These are phyloP conservation scores for Lasioglossum villosulum DNA, from an alignment of 2,888 invertebrate species.

Conservation along the genomic window DNA sequence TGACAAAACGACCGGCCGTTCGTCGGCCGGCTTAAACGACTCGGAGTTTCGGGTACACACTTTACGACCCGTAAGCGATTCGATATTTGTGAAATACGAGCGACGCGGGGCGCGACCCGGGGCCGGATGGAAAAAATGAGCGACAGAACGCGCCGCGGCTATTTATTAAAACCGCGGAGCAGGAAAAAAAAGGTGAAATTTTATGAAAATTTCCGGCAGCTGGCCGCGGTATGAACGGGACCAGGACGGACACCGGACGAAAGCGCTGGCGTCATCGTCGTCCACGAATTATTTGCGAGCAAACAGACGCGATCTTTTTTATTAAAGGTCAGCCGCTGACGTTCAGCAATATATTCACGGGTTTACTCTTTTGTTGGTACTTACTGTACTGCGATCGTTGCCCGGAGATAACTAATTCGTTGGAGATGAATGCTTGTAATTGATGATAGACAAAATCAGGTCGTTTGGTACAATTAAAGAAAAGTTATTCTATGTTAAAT, in stretches of 20 bases:
- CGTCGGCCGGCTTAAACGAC: constrained; percentile 49
- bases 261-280: constrained; percentile 19
- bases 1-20: constrained; percentile 48
- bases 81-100: constrained; percentile 70
- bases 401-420: not conserved
- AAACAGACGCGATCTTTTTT: constrained; percentile 31
- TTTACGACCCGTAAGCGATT: constrained; percentile 67
- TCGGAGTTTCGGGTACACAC: constrained; percentile 58
- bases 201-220: constrained; percentile 55
- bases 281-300: constrained; percentile 32
- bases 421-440: not conserved
- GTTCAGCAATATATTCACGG: not conserved
- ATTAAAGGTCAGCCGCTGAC: constrained; percentile 27
- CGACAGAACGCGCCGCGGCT: constrained; percentile 32
- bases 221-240: constrained; percentile 23
- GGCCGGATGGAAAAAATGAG: constrained; percentile 43
- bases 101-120: constrained; percentile 44
- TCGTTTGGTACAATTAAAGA: too few species aligned
- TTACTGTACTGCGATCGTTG: not conserved
- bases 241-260: constrained; percentile 2
- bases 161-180: constrained; percentile 51
- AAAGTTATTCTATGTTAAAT: too few species aligned
- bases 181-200: constrained; percentile 26
- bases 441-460: too few species aligned
- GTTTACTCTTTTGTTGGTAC: not conserved